Conservation (phyloP, 2,113 vertebrate species). For the Trachemys scripta region DNA sequence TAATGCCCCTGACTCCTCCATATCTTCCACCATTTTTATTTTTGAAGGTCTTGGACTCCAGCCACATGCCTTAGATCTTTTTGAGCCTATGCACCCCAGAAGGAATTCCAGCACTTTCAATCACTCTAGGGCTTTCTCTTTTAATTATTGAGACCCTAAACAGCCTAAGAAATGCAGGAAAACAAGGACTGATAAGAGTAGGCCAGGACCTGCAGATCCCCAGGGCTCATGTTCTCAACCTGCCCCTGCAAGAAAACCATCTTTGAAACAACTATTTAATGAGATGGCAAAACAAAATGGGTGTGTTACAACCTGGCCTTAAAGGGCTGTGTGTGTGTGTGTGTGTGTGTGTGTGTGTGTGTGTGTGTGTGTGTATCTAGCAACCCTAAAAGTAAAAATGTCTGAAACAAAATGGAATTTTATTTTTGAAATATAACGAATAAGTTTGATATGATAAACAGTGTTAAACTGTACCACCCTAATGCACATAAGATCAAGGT, state of each 20-base stretch:
- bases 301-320: not conserved
- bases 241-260: not conserved
- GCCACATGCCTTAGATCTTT: constrained; percentile 12
- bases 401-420: too few relatives aligned
- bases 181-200: not conserved
- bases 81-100: not conserved
- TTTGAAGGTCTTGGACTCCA: constrained; percentile 43
- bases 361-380: not conserved
- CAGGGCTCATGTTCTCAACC: not conserved
- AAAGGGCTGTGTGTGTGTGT: too few relatives aligned
- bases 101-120: not conserved
- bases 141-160: not conserved
- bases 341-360: not conserved
- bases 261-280: not conserved
- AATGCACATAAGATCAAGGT: not conserved
- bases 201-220: not conserved
- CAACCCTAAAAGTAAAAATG: not conserved
- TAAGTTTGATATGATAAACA: too few relatives aligned
- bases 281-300: not conserved
- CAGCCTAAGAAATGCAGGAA: not conserved
- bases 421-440: too few relatives aligned
- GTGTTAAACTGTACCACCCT: too few relatives aligned
- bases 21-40: not conserved
- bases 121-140: not conserved
- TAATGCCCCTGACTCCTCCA: not conserved